Conservation (phyloP, 2,113 vertebrate genomes). For the Amphiprion ocellaris region DNA sequence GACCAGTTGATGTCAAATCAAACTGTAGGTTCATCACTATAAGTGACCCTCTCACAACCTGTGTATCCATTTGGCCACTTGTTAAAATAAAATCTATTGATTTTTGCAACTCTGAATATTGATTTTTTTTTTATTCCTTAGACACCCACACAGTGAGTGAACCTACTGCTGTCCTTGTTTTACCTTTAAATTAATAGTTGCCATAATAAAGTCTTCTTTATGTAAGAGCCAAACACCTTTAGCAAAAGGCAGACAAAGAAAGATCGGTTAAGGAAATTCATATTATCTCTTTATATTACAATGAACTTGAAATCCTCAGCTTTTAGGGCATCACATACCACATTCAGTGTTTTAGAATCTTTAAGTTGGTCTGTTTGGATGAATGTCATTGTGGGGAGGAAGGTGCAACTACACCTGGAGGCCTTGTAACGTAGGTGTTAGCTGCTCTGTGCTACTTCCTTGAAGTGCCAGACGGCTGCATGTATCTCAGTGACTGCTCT, state of each 20-base stretch:
- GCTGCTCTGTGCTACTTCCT: conserved; percentile 10
- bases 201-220: neutral
- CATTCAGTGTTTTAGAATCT: neutral
- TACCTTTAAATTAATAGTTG: neutral
- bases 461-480: conserved; percentile 41
- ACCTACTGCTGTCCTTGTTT: conserved; percentile 6
- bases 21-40: too few relatives aligned
- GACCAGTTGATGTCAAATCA: too few relatives aligned
- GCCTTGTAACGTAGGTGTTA: conserved; percentile 13
- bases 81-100: neutral
- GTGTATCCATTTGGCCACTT: neutral
- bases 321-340: neutral
- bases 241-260: neutral
- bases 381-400: conserved; percentile 22
- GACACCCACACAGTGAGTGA: neutral
- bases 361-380: neutral
- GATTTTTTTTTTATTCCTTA: neutral
- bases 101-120: neutral
- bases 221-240: neutral
- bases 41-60: neutral
- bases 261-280: neutral
- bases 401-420: conserved; percentile 13
- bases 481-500: conserved; percentile 29
- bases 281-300: neutral
- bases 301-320: conserved; percentile 18